Percentiles rank a stretch among this genome's conserved stretches.
phyloP scores from a whole-genome alignment of 2,888 invertebrate genomes.

The Hydriomena furcata region DNA sequence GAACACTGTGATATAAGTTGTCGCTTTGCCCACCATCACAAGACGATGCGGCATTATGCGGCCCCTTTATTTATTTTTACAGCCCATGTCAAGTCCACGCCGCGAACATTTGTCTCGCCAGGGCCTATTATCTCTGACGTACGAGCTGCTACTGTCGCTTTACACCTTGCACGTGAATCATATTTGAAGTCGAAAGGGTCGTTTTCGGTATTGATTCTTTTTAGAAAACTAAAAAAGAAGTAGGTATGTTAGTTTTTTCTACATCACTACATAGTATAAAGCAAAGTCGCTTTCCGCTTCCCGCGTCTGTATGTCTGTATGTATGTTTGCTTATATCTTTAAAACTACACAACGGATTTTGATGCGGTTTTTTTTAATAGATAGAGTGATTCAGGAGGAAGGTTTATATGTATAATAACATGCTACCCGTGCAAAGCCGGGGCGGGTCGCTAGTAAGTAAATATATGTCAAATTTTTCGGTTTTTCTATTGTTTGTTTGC shows the following conservation, averaged over 20 bases:
- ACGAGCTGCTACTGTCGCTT: conserved; percentile 53
- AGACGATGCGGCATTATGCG: conserved; percentile 40
- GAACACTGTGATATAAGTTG: not conserved
- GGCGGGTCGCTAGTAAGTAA: no score
- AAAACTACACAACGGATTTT: no score
- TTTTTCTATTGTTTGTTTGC: no score
- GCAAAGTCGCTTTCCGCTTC: no score
- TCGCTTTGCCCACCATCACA: conserved; percentile 27
- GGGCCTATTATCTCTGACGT: conserved; percentile 60
- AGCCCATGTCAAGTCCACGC: conserved; percentile 66
- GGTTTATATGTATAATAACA: no score
- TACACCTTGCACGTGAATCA: conserved; percentile 34
- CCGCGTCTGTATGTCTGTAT: no score
- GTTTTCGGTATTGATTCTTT: conserved; percentile 3
- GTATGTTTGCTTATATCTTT: no score
- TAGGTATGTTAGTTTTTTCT: not conserved
- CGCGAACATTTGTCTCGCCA: conserved; percentile 61
- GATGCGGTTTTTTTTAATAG: no score
- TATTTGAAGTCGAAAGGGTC: conserved; percentile 2
- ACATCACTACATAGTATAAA: no score
- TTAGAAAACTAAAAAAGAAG: not conserved
- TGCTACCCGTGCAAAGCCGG: no score
- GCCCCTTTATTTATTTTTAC: conserved; percentile 68
- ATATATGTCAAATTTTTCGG: no score
- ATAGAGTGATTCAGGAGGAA: no score